A percentile compares a stretch with the other conserved stretches of the same genome.
Conservation (phyloP, 2,888 invertebrate genomes). For the Pyrgus malvae region DNA sequence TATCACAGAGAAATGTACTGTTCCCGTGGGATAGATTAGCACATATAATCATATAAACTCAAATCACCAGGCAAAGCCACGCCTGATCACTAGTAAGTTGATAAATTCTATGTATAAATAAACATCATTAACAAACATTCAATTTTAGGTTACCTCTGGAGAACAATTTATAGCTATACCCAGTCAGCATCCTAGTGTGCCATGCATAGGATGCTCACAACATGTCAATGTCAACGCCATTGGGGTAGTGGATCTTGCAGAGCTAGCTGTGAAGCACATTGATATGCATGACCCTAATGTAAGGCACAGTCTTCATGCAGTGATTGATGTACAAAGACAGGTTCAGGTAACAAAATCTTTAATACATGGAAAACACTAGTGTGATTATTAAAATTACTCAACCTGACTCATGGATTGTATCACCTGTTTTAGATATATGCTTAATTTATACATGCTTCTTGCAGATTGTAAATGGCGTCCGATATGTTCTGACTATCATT, state of each 20-base stretch:
- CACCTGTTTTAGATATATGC: no score
- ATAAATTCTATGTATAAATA: no score
- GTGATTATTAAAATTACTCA: no score
- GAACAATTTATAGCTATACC: conserved; percentile 78
- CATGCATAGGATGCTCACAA: conserved; percentile 77
- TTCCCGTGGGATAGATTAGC: no score
- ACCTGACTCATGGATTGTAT: no score
- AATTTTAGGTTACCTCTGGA: conserved; percentile 68
- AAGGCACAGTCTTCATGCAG: conserved; percentile 63
- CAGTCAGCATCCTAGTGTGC: conserved; percentile 47
- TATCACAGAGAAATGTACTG: no score
- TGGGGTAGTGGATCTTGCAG: conserved; percentile 73
- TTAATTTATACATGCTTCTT: conserved; percentile 10
- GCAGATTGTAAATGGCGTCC: conserved; percentile 81
- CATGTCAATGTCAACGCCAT: conserved; percentile 74
- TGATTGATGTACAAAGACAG: conserved; percentile 80
- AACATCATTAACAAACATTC: no score
- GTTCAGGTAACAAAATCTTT: conserved; percentile 62
- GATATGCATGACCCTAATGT: conserved; percentile 56
- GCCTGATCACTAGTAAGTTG: no score
- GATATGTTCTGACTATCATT: conserved; percentile 78
- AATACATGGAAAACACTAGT: no score
- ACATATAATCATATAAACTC: no score
- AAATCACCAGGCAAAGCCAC: no score
- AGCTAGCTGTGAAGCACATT: conserved; percentile 72